Percentiles rank a stretch among this genome's conserved stretches.
Conservation (phyloP, 35 echinoderm and acorn worm species). For the Holothuria glaberrima region DNA sequence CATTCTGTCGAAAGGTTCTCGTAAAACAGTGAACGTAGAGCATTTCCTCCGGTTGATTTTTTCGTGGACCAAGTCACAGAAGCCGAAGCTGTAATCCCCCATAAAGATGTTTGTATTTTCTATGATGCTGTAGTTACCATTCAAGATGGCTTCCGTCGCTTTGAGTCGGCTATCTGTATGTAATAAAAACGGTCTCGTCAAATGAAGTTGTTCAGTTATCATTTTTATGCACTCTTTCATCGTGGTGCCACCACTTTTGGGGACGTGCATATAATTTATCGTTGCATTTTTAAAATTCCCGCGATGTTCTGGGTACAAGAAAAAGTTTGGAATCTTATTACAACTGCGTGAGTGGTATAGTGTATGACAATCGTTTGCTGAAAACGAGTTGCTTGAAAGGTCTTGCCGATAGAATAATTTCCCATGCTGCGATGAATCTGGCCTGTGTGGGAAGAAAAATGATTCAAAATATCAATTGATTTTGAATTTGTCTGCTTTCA, state of each 20-base stretch:
- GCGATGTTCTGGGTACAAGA: slow-evolving; percentile 3
- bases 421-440: too few species aligned
- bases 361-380: slow-evolving; percentile 4
- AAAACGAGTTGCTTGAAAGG: too few species aligned
- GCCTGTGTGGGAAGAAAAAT: too few species aligned
- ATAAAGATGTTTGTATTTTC: slow-evolving; percentile 19
- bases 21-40: slow-evolving; percentile 44
- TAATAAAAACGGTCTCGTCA: slow-evolving; percentile 1
- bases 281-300: not conserved
- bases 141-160: slow-evolving; percentile 21
- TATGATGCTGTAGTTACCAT: slow-evolving; percentile 11
- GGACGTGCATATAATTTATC: slow-evolving; percentile 46
- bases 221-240: slow-evolving; percentile 47
- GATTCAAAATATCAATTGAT: too few species aligned
- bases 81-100: slow-evolving; percentile 56
- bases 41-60: slow-evolving; percentile 13
- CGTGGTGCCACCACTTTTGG: slow-evolving; percentile 36
- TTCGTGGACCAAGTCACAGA: slow-evolving; percentile 33
- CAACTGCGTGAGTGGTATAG: slow-evolving; percentile 28
- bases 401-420: too few species aligned
- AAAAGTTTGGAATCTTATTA: slow-evolving; percentile 34
- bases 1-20: slow-evolving; percentile 35
- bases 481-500: too few species aligned
- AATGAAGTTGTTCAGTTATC: not conserved
- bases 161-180: slow-evolving; percentile 21